These are phyloP conservation scores for Leucopternis melanops DNA, from an alignment of 2,113 vertebrate species.

Conservation along the genomic window DNA sequence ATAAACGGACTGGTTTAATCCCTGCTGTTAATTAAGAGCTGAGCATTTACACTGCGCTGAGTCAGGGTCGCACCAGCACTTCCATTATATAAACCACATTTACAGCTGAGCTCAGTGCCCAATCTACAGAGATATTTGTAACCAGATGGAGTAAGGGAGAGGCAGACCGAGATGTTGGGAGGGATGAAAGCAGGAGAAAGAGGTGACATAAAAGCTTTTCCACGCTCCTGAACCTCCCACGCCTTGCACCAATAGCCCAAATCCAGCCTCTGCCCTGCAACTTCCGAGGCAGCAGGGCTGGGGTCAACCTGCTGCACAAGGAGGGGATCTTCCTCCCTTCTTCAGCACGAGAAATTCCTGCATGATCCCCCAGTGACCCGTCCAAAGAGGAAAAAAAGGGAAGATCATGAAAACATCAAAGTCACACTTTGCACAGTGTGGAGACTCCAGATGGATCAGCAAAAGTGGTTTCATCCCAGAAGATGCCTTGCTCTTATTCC, in stretches of 20 bases:
- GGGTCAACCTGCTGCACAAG: background rate
- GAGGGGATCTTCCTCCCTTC: background rate
- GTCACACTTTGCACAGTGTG: too few species aligned
- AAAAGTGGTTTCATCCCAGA: background rate
- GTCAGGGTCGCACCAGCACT: background rate
- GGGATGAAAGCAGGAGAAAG: background rate
- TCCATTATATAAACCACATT: background rate
- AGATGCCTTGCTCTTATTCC: background rate
- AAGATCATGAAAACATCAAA: background rate
- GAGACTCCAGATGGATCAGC: background rate
- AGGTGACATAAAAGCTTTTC: background rate
- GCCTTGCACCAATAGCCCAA: background rate
- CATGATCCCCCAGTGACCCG: background rate
- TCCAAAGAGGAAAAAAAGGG: background rate
- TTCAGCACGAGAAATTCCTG: background rate
- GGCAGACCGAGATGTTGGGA: background rate
- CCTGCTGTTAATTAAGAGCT: slow-evolving; percentile 20
- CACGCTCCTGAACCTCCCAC: background rate
- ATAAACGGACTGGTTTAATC: slow-evolving; percentile 25
- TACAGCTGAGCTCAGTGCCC: background rate
- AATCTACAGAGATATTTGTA: fast-evolving
- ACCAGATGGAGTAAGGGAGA: background rate
- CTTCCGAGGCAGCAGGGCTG: background rate
- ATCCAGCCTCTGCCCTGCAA: background rate
- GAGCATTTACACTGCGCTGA: background rate